phyloP scores from a whole-genome alignment of 1,140 invertebrate species.

The Zaprionus camerounensis region DNA sequence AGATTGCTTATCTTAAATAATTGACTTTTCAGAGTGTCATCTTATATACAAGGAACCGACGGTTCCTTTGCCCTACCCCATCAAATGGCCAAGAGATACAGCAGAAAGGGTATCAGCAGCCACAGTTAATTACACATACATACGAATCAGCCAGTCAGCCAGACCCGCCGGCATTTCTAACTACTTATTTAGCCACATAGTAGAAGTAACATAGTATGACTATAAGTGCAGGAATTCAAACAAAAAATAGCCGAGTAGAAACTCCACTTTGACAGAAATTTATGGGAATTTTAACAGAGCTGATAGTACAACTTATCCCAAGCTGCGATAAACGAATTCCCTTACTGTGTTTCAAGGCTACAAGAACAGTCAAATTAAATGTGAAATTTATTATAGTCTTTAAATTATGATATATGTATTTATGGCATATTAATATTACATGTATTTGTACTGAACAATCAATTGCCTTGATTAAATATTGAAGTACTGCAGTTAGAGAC shows the following conservation, averaged over 20 bases:
- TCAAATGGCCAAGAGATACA: not conserved
- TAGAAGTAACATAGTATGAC: not conserved
- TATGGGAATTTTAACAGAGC: not conserved
- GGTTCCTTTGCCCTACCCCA: not conserved
- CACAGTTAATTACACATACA: not conserved
- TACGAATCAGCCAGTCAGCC: slow-evolving; percentile 9
- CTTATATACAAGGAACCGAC: too few species aligned
- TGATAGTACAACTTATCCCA: not conserved
- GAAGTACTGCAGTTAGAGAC: not conserved
- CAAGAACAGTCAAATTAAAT: too few species aligned
- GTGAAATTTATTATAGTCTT: too few species aligned
- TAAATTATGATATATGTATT: not conserved
- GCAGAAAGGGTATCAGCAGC: not conserved
- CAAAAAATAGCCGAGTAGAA: not conserved
- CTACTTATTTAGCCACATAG: not conserved
- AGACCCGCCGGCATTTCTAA: slow-evolving; percentile 3
- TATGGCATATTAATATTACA: too few species aligned
- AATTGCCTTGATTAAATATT: not conserved
- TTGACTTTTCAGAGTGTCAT: too few species aligned
- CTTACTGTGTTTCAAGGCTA: too few species aligned
- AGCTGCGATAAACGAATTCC: too few species aligned
- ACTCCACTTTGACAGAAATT: not conserved
- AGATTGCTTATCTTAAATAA: too few species aligned
- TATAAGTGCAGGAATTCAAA: not conserved
- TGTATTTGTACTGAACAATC: too few species aligned